phyloP scores from a whole-genome alignment of 2,113 vertebrate species.

The Pituophis catenifer region DNA sequence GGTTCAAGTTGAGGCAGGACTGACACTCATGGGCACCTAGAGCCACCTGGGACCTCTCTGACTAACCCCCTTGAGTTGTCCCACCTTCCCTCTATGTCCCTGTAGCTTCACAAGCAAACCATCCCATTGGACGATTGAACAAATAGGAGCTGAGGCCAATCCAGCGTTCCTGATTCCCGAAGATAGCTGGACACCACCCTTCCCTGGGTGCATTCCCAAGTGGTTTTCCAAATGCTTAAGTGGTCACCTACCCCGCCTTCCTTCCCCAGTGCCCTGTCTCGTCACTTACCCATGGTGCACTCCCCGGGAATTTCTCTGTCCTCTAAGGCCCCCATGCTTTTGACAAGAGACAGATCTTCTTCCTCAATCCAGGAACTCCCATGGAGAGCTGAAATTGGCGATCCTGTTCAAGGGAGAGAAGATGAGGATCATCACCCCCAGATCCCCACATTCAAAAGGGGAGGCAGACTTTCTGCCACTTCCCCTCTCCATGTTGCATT shows the following conservation, averaged over 20 bases:
- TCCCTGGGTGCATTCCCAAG: background rate
- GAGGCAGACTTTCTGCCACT: too few species aligned
- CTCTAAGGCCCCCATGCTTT: conserved; percentile 62
- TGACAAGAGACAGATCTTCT: conserved; percentile 63
- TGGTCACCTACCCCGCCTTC: background rate
- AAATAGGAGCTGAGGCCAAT: background rate
- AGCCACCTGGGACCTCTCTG: too few species aligned
- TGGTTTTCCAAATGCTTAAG: background rate
- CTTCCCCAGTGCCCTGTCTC: fast-evolving
- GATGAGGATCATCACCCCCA: background rate
- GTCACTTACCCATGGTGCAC: conserved; percentile 52
- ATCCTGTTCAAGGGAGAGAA: conserved; percentile 41
- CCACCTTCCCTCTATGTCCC: too few species aligned
- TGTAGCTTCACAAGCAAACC: too few species aligned
- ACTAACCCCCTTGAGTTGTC: too few species aligned
- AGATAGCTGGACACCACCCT: background rate
- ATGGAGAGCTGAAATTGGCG: conserved; percentile 66
- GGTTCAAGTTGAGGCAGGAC: too few species aligned
- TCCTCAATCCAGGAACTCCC: conserved; percentile 71
- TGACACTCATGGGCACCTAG: too few species aligned
- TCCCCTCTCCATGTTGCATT: background rate
- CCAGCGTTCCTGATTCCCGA: background rate
- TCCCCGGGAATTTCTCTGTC: conserved; percentile 66
- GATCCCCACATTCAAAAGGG: too few species aligned
- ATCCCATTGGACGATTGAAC: too few species aligned